phyloP scores from a whole-genome alignment of 2,888 invertebrate genomes.

The Eudemis profundana region DNA sequence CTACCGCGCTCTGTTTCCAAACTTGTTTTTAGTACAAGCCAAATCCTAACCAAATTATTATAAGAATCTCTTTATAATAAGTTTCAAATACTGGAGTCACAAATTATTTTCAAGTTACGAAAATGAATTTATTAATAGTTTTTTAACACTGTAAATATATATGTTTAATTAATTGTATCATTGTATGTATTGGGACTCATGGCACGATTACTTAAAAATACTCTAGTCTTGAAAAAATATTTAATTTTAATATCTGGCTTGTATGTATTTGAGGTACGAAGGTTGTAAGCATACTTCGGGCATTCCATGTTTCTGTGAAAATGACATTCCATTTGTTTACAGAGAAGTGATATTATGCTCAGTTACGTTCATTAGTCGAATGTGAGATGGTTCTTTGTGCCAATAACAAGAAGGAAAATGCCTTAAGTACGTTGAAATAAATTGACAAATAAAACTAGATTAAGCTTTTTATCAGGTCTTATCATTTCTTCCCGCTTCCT shows the following conservation, averaged over 20 bases:
- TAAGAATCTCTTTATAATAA: conserved; percentile 62
- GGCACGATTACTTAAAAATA: conserved; percentile 79
- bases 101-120: conserved; percentile 61
- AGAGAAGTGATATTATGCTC: conserved; percentile 72
- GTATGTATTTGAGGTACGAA: conserved; percentile 62
- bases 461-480: conserved; percentile 79
- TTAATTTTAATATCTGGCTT: conserved; percentile 68
- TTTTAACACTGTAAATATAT: conserved; percentile 61
- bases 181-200: conserved; percentile 64
- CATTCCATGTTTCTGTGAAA: conserved; percentile 69
- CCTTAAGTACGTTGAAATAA: conserved; percentile 80
- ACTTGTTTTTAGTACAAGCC: conserved; percentile 66
- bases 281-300: conserved; percentile 57
- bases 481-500: conserved; percentile 54
- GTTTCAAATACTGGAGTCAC: conserved; percentile 62
- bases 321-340: conserved; percentile 72
- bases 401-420: conserved; percentile 79
- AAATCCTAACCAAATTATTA: conserved; percentile 71
- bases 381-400: conserved; percentile 78
- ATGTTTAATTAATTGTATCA: conserved; percentile 43
- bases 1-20: conserved; percentile 39
- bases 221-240: conserved; percentile 78
- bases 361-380: conserved; percentile 57
- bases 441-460: conserved; percentile 83
- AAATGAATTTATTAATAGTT: conserved; percentile 53